These are phyloP conservation scores for Autographa pulchrina DNA, from an alignment of 2,888 invertebrate genomes.

Conservation along the genomic window DNA sequence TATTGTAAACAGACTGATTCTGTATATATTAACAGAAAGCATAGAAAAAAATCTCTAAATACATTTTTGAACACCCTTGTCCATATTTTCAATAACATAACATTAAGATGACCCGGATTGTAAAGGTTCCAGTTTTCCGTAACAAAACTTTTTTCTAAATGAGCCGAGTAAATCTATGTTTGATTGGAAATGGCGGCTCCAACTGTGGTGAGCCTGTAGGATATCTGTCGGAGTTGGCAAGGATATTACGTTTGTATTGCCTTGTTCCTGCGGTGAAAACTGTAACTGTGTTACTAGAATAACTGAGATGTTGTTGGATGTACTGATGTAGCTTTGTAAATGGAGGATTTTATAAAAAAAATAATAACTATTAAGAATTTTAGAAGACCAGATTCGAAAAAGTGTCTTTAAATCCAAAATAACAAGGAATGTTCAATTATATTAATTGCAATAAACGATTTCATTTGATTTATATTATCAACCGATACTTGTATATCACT, in stretches of 20 bases:
- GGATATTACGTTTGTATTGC: constrained; percentile 5
- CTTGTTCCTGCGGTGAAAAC: neutral
- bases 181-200: constrained; percentile 35
- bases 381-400: no score
- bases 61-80: neutral
- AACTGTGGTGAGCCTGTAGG: constrained; percentile 20
- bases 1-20: no score
- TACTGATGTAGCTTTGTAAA: no score
- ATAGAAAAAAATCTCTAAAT: neutral
- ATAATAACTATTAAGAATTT: no score
- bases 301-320: neutral
- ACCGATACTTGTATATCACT: no score
- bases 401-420: no score
- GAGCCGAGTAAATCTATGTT: constrained; percentile 46
- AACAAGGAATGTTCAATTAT: no score
- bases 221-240: neutral
- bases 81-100: constrained; percentile 27
- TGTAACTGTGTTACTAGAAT: neutral
- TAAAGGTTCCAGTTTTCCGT: constrained; percentile 8
- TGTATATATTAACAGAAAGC: no score
- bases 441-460: no score
- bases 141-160: constrained; percentile 34
- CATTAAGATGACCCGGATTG: constrained; percentile 24
- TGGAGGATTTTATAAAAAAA: no score
- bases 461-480: no score